A percentile compares a stretch with the other conserved stretches of the same genome.
Conservation (phyloP, 1,140 invertebrate genomes). For the Campodea augens region DNA sequence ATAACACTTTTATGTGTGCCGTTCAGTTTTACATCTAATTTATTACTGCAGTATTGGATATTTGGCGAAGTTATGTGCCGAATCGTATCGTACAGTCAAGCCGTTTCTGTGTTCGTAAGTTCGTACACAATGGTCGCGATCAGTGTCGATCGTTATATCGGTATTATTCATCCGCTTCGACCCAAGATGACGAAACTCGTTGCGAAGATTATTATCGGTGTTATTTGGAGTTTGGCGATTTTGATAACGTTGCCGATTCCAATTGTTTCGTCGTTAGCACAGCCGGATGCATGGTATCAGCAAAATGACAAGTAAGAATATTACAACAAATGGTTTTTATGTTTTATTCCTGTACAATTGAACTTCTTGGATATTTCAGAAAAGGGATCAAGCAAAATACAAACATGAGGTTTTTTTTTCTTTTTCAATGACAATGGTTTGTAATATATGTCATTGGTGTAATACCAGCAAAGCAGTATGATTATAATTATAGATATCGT, state of each 20-base stretch:
- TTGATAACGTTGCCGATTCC: constrained; percentile 61
- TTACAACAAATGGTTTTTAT: no score
- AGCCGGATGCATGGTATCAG: constrained; percentile 8
- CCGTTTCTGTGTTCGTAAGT: constrained; percentile 59
- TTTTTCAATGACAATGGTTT: no score
- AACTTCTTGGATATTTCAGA: no score
- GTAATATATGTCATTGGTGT: no score
- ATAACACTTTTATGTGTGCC: constrained; percentile 74
- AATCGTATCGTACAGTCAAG: constrained; percentile 54
- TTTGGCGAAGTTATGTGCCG: constrained; percentile 58
- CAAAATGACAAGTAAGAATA: no score
- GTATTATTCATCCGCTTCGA: constrained; percentile 67
- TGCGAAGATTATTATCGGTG: constrained; percentile 45
- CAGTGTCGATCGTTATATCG: constrained; percentile 66
- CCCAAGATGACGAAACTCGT: constrained; percentile 53
- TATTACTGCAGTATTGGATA: constrained; percentile 61
- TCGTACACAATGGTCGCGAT: constrained; percentile 71
- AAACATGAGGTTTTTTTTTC: no score
- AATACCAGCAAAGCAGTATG: no score
- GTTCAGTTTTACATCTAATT: constrained; percentile 54
- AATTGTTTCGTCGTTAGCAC: constrained; percentile 31
- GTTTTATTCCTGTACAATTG: no score
- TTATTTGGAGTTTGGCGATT: constrained; percentile 58
- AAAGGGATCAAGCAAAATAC: no score
- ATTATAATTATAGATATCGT: no score